phyloP scores from a whole-genome alignment of 2,113 vertebrate species.

The Labeo catla region DNA sequence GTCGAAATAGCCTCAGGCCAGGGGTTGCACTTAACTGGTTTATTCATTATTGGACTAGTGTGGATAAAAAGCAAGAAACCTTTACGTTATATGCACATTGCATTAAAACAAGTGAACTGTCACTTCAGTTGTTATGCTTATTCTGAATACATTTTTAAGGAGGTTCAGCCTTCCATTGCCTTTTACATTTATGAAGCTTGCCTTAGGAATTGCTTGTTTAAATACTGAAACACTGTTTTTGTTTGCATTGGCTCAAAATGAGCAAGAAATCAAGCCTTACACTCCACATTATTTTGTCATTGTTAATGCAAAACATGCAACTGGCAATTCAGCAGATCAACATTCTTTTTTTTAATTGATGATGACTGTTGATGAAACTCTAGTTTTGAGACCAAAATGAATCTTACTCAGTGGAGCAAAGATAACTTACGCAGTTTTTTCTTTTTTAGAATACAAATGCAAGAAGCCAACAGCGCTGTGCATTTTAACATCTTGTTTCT shows the following conservation, averaged over 20 bases:
- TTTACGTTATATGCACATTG: not conserved
- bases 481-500: conserved; percentile 74
- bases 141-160: not conserved
- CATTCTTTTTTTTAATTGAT: not conserved
- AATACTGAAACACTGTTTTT: not conserved
- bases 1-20: too few relatives aligned
- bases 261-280: not conserved
- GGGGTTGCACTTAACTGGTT: too few relatives aligned
- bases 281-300: not conserved
- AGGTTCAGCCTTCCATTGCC: not conserved
- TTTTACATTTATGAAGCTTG: not conserved
- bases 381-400: conserved; percentile 61
- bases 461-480: conserved; percentile 52
- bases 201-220: not conserved
- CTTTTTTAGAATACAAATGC: conserved; percentile 64
- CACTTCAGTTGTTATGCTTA: not conserved
- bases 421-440: conserved; percentile 63
- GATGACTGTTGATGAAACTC: conserved; percentile 9
- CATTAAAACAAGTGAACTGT: not conserved
- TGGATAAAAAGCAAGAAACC: too few relatives aligned
- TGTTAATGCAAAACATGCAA: not conserved
- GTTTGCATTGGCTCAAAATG: not conserved
- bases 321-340: not conserved
- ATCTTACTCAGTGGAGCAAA: conserved; percentile 60
- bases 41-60: not conserved